Conservation (phyloP, 2,888 invertebrate species). For the Lathronympha strigana region DNA sequence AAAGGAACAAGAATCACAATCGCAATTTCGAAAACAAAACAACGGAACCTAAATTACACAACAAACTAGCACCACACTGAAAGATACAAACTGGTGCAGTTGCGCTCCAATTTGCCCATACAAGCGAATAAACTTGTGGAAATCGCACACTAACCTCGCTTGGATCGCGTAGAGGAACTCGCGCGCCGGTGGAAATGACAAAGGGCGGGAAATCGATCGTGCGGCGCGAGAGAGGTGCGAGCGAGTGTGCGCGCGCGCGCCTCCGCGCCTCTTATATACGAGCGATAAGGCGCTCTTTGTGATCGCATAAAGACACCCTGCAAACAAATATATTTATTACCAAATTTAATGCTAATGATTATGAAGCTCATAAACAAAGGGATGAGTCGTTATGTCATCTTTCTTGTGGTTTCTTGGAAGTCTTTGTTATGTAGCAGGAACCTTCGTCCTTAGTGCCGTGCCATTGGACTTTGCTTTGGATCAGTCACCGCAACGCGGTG, state of each 20-base stretch:
- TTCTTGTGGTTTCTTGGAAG: background rate
- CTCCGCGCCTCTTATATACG: slow-evolving; percentile 67
- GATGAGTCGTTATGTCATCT: background rate
- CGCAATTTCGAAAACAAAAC: slow-evolving; percentile 42
- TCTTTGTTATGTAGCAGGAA: slow-evolving; percentile 15
- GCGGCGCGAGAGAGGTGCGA: slow-evolving; percentile 63
- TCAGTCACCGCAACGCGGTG: slow-evolving; percentile 13
- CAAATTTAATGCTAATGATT: slow-evolving; percentile 27
- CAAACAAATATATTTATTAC: slow-evolving; percentile 12
- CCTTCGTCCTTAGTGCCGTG: slow-evolving; percentile 19
- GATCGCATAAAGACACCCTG: slow-evolving; percentile 39
- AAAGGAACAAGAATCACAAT: slow-evolving; percentile 9
- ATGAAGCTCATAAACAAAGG: slow-evolving; percentile 23
- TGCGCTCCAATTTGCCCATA: slow-evolving; percentile 46
- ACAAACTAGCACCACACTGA: slow-evolving; percentile 44
- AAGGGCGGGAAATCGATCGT: slow-evolving; percentile 71
- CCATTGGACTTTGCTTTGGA: slow-evolving; percentile 25
- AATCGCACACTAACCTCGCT: slow-evolving; percentile 69
- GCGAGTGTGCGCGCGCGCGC: slow-evolving; percentile 80
- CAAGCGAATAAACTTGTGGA: slow-evolving; percentile 51
- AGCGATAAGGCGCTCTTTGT: slow-evolving; percentile 68
- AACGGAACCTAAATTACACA: slow-evolving; percentile 39
- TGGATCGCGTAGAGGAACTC: slow-evolving; percentile 67
- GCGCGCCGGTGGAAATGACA: slow-evolving; percentile 68
- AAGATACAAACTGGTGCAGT: slow-evolving; percentile 45